These are phyloP conservation scores for Rotaria macrura DNA, from an alignment of 2,888 invertebrate species.

Conservation along the genomic window DNA sequence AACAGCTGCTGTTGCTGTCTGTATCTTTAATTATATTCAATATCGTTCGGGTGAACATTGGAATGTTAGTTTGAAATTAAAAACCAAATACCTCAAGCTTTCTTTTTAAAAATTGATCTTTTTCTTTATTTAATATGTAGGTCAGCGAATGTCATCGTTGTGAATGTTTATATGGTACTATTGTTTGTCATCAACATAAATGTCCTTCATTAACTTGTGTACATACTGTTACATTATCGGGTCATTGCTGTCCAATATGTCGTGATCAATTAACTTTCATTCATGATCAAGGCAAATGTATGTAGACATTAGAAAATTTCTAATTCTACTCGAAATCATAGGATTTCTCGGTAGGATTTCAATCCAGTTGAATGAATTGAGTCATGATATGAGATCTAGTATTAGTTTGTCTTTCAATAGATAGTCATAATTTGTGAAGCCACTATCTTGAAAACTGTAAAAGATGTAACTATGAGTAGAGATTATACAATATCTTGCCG, in stretches of 20 bases:
- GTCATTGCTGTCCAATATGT: slow-evolving; percentile 5
- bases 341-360: too few relatives aligned
- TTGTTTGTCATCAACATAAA: slow-evolving; percentile 17
- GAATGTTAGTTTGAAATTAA: neutral
- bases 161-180: slow-evolving; percentile 11
- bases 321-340: too few relatives aligned
- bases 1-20: neutral
- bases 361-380: too few relatives aligned
- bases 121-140: neutral
- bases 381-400: too few relatives aligned
- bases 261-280: neutral
- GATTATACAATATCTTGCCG: too few relatives aligned
- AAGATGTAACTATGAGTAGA: too few relatives aligned
- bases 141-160: slow-evolving; percentile 10
- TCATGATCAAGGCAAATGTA: neutral
- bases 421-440: too few relatives aligned
- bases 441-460: too few relatives aligned
- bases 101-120: neutral
- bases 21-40: slow-evolving; percentile 10
- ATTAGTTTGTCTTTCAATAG: too few relatives aligned
- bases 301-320: too few relatives aligned
- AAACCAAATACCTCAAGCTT: too few relatives aligned
- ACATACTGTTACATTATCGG: neutral
- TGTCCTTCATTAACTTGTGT: neutral
- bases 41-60: slow-evolving; percentile 20